A percentile compares a stretch with the other conserved stretches of the same genome.
These are phyloP conservation scores for Tetrao urogallus DNA, from an alignment of 2,113 vertebrate species.

Conservation along the genomic window DNA sequence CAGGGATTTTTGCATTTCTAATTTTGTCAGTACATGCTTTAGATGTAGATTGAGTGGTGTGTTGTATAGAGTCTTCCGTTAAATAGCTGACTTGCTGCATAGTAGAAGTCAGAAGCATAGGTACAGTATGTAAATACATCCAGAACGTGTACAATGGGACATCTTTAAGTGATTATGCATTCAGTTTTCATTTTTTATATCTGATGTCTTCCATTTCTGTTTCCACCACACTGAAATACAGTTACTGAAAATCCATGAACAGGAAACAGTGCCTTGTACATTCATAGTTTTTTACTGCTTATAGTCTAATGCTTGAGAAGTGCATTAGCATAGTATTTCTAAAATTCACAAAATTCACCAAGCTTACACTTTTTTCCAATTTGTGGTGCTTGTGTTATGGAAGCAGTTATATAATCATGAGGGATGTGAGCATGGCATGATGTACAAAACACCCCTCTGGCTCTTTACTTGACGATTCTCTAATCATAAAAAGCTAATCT, in stretches of 20 bases:
- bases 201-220: not conserved
- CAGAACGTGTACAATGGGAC: not conserved
- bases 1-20: not conserved
- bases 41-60: not conserved
- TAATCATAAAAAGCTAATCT: conserved; percentile 46
- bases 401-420: not conserved
- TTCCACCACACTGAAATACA: not conserved
- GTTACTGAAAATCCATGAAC: not conserved
- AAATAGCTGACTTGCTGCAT: rapidly evolving
- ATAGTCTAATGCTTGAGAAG: not conserved
- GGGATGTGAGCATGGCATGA: not conserved
- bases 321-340: not conserved
- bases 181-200: not conserved
- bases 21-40: not conserved
- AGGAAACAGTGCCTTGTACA: not conserved
- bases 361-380: not conserved
- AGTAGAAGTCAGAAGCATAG: not conserved
- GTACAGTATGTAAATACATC: not conserved
- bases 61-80: not conserved
- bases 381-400: not conserved
- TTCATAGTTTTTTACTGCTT: not conserved
- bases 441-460: conserved; percentile 5
- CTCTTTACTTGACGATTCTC: not conserved
- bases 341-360: conserved; percentile 6
- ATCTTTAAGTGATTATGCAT: not conserved